These are phyloP conservation scores for Ondatra zibethicus DNA, from an alignment of 2,113 vertebrate species.

Conservation along the genomic window DNA sequence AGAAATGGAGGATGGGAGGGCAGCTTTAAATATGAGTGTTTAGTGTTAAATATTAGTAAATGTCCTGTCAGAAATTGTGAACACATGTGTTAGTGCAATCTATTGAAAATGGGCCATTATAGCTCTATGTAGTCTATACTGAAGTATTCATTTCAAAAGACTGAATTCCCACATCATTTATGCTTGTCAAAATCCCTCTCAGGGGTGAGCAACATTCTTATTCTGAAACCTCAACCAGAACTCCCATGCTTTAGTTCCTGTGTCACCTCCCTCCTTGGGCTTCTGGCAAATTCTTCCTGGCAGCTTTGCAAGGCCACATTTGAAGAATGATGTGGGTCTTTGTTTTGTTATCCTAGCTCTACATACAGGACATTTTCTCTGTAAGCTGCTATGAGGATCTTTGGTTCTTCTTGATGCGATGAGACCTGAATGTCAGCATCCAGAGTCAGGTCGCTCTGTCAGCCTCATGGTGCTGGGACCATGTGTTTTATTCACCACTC, in stretches of 20 bases:
- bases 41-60: background rate
- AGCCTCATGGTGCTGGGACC: background rate
- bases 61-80: background rate
- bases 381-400: background rate
- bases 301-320: background rate
- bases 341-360: background rate
- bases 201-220: background rate
- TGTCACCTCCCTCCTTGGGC: background rate
- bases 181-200: background rate
- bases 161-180: background rate
- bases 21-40: background rate
- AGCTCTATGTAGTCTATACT: background rate
- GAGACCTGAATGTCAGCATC: background rate
- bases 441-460: fast-evolving
- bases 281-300: constrained; percentile 6
- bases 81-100: background rate
- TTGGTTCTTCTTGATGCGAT: background rate
- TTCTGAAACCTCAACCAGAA: background rate
- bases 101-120: background rate
- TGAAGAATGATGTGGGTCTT: background rate
- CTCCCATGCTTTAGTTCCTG: background rate
- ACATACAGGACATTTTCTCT: background rate
- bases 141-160: constrained; percentile 19
- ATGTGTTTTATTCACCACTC: background rate
- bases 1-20: background rate